Percentiles rank a stretch among this genome's conserved stretches.
Evolutionary conservation across 2,113 vertebrate genomes (phyloP).

Genomic region (Heterocephalus glaber): DNA sequence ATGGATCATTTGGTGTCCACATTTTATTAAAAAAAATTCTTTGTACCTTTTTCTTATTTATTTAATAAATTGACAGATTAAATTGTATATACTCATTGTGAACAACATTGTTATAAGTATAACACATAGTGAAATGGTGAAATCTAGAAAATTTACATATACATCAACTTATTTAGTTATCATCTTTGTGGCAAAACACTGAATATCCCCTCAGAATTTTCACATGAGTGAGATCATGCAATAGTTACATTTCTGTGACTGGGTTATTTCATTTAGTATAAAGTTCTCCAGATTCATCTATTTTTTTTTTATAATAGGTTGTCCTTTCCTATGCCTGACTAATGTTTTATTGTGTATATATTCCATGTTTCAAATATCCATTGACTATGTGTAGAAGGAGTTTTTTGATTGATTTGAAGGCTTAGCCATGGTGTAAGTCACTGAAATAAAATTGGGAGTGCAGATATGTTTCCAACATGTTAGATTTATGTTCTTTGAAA

Average conservation of each 20-base stretch:
- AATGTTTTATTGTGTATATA: not conserved
- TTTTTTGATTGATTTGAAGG: not conserved
- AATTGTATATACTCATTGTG: too few species aligned
- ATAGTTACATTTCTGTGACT: not conserved
- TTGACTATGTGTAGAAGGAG: not conserved
- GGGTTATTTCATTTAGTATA: not conserved
- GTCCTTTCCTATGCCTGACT: not conserved
- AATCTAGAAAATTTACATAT: too few species aligned
- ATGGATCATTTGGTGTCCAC: not conserved
- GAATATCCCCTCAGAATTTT: too few species aligned
- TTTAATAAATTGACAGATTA: too few species aligned
- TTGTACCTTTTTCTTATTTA: not conserved
- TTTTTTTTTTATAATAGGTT: not conserved
- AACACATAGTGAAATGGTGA: too few species aligned
- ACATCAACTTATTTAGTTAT: too few species aligned
- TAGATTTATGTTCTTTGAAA: too few species aligned
- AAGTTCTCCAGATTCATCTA: not conserved
- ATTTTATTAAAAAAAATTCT: not conserved
- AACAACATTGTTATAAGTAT: too few species aligned
- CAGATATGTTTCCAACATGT: not conserved
- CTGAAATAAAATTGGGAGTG: not conserved
- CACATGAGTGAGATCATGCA: too few species aligned
- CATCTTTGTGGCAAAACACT: too few species aligned
- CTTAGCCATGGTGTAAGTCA: not conserved
- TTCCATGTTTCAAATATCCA: not conserved